phyloP scores from a whole-genome alignment of 2,113 vertebrate species.

The Struthidea cinerea region DNA sequence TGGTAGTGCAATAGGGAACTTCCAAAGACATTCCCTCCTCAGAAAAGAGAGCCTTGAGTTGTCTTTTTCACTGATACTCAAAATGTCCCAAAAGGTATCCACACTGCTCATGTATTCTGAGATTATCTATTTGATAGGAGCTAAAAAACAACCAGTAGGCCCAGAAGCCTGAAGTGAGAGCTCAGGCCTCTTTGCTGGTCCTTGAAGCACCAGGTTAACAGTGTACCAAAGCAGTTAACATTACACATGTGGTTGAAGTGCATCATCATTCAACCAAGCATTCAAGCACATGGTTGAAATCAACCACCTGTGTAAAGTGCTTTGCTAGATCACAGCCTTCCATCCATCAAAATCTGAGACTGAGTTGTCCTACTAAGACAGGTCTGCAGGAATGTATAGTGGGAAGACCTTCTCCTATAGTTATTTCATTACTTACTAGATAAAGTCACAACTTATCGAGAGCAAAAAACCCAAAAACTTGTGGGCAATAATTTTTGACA shows the following conservation, averaged over 20 bases:
- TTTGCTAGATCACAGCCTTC: neutral
- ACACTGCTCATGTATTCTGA: neutral
- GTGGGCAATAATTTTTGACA: neutral
- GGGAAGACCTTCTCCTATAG: neutral
- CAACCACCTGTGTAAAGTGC: neutral
- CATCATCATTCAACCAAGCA: neutral
- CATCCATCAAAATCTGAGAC: neutral
- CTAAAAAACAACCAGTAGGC: neutral
- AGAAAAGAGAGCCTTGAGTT: neutral
- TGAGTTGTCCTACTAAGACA: neutral
- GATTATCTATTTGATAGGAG: neutral
- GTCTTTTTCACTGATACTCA: neutral
- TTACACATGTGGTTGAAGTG: neutral
- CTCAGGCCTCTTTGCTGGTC: neutral
- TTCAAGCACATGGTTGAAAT: neutral
- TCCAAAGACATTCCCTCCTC: neutral
- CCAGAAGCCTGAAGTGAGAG: neutral
- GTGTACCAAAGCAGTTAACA: neutral
- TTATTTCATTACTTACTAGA: neutral
- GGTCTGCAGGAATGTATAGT: neutral
- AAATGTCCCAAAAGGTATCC: neutral
- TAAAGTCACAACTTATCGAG: neutral
- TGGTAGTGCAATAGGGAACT: neutral
- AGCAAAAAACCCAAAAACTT: neutral
- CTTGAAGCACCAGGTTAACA: neutral